Conservation (phyloP, 1,140 invertebrate species). For the Sinonovacula constricta region DNA sequence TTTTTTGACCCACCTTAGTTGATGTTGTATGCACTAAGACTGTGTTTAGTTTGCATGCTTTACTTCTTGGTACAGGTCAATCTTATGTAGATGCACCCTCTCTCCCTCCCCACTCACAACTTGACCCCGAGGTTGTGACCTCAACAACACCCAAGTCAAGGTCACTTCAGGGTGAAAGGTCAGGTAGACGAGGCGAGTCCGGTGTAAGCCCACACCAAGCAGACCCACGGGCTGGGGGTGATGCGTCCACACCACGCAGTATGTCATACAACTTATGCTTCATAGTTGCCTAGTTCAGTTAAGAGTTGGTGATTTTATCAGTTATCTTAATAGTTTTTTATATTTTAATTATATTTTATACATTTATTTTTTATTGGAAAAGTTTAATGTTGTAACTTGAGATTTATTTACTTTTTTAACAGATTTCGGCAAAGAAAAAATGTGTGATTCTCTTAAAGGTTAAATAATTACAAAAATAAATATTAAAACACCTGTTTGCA, state of each 20-base stretch:
- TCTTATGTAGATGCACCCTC: slow-evolving; percentile 15
- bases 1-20: too few relatives aligned
- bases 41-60: slow-evolving; percentile 6
- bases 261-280: slow-evolving; percentile 10
- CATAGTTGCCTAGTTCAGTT: background rate
- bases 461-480: too few relatives aligned
- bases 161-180: slow-evolving; percentile 1
- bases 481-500: too few relatives aligned
- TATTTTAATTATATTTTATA: background rate
- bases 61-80: slow-evolving; percentile 34
- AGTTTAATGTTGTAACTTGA: slow-evolving; percentile 2
- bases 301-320: background rate
- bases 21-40: too few relatives aligned
- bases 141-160: slow-evolving; percentile 25
- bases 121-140: slow-evolving; percentile 20
- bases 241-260: slow-evolving; percentile 32
- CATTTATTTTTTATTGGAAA: background rate
- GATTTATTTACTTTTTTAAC: too few relatives aligned
- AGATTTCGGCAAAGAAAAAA: too few relatives aligned
- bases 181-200: background rate
- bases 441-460: too few relatives aligned
- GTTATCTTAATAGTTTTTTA: background rate
- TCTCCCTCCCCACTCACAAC: slow-evolving; percentile 9
- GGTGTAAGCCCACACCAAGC: slow-evolving; percentile 13
- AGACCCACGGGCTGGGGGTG: slow-evolving; percentile 31